phyloP scores from a whole-genome alignment of 1,140 invertebrate species.

The Dinothrombium tinctorium region DNA sequence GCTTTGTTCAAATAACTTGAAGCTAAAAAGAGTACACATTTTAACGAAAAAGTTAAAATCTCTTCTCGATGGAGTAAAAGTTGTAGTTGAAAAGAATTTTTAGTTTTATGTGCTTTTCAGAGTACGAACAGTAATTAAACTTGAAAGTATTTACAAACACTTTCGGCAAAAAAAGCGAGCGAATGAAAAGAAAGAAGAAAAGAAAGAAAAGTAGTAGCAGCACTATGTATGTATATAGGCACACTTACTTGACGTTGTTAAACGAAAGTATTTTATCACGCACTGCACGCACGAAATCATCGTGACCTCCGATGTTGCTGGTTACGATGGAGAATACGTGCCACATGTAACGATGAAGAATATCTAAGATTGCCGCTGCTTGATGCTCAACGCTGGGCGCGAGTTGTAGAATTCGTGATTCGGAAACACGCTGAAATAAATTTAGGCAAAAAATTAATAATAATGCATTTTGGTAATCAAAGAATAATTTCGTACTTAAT shows the following conservation, averaged over 20 bases:
- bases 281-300: slow-evolving; percentile 78
- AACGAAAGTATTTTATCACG: slow-evolving; percentile 55
- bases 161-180: not conserved
- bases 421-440: slow-evolving; percentile 20
- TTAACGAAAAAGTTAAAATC: not conserved
- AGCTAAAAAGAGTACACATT: too few relatives aligned
- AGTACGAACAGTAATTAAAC: not conserved
- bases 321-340: slow-evolving; percentile 73
- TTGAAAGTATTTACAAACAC: not conserved
- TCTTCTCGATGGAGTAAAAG: not conserved
- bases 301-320: slow-evolving; percentile 62
- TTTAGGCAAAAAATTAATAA: too few relatives aligned
- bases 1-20: not conserved
- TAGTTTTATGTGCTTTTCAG: not conserved
- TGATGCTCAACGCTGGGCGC: slow-evolving; percentile 82
- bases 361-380: slow-evolving; percentile 71
- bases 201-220: too few relatives aligned
- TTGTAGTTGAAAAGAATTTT: not conserved
- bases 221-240: not conserved
- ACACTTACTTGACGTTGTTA: slow-evolving; percentile 47
- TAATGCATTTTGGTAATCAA: too few relatives aligned
- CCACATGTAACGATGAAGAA: slow-evolving; percentile 83
- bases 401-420: slow-evolving; percentile 37
- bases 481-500: too few relatives aligned
- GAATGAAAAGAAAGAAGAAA: too few relatives aligned